These are phyloP conservation scores for Thysanoteuthis rhombus DNA, from an alignment of 2,888 invertebrate genomes.

Conservation along the genomic window DNA sequence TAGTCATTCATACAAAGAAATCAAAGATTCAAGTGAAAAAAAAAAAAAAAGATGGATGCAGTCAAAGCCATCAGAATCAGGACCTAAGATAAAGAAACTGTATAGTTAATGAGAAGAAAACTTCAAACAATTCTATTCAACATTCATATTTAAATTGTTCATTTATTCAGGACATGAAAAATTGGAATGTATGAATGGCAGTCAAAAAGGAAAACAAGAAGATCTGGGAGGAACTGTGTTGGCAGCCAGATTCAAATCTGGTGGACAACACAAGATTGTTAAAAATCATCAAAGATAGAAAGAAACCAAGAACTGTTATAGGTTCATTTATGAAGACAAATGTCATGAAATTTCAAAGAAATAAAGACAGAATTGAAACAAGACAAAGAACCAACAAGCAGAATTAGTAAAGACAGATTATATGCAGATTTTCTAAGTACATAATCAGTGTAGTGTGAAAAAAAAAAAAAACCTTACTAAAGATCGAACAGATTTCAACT, in stretches of 20 bases:
- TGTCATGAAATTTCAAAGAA: neutral
- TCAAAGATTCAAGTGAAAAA: no score
- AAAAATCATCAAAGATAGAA: neutral
- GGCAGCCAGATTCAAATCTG: constrained; percentile 73
- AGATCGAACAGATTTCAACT: neutral
- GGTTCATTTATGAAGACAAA: neutral
- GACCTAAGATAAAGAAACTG: neutral
- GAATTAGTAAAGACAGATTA: constrained; percentile 14
- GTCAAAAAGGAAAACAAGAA: neutral
- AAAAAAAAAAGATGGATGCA: neutral
- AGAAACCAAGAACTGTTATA: neutral
- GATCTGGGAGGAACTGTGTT: constrained; percentile 27
- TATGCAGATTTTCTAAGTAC: neutral
- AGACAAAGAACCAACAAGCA: neutral
- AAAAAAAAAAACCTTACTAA: no score
- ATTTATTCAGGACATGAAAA: neutral
- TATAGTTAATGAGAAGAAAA: constrained; percentile 23
- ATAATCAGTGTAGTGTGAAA: no score
- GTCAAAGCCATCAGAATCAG: neutral
- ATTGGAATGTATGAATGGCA: constrained; percentile 18
- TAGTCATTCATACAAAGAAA: neutral
- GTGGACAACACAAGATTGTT: neutral
- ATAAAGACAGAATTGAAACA: neutral
- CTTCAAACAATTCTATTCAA: neutral
- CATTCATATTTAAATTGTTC: neutral